These are phyloP conservation scores for Conus canariensis DNA, from an alignment of 2,888 invertebrate genomes.

Conservation along the genomic window DNA sequence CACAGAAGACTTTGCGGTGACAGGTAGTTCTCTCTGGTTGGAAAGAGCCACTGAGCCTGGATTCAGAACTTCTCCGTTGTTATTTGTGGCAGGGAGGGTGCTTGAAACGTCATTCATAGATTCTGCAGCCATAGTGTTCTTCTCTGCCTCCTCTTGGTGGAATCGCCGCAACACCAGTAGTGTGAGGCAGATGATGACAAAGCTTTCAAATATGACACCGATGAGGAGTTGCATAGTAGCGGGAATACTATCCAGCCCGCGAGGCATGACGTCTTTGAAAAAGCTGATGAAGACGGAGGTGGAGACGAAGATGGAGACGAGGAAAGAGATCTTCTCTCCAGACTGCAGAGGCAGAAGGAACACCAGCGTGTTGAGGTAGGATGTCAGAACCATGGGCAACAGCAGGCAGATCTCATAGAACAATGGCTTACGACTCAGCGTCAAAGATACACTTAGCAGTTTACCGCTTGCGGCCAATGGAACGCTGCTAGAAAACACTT, in stretches of 20 bases:
- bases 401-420: slow-evolving; percentile 40
- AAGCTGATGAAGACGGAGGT: slow-evolving; percentile 44
- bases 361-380: slow-evolving; percentile 44
- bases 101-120: too few species aligned
- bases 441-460: background rate
- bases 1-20: too few species aligned
- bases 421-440: background rate
- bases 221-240: slow-evolving; percentile 29
- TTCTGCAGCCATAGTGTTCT: too few species aligned
- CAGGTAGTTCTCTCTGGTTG: too few species aligned
- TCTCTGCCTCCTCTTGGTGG: too few species aligned
- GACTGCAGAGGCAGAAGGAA: slow-evolving; percentile 40
- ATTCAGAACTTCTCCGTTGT: too few species aligned
- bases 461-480: background rate
- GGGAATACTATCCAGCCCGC: slow-evolving; percentile 36
- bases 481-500: background rate
- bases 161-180: slow-evolving; percentile 28
- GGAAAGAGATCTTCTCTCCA: slow-evolving; percentile 48
- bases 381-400: slow-evolving; percentile 39
- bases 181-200: slow-evolving; percentile 30
- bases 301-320: slow-evolving; percentile 45
- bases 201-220: slow-evolving; percentile 34
- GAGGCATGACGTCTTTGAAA: slow-evolving; percentile 39
- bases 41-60: too few species aligned
- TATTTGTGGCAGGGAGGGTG: too few species aligned